Evolutionary conservation across 2,888 invertebrate species (phyloP).

Genomic region (Orgyia antiqua): DNA sequence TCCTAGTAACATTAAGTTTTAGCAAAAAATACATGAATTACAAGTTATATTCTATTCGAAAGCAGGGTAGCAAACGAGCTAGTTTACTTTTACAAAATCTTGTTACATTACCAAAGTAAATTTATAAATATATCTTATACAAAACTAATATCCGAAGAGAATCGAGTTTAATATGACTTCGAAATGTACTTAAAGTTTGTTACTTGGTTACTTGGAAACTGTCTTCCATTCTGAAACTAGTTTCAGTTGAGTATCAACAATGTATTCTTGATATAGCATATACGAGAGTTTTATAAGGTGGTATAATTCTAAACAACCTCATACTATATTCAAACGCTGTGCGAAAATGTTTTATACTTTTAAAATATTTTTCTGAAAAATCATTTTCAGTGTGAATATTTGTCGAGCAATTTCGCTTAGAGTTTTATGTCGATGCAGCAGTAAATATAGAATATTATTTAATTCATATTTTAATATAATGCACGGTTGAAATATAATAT

Average conservation of each 20-base stretch:
- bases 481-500: no score
- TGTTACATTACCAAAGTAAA: no score
- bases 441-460: not conserved
- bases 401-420: not conserved
- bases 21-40: no score
- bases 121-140: no score
- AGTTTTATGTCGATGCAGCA: not conserved
- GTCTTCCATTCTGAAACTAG: constrained; percentile 37
- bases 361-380: constrained; percentile 5
- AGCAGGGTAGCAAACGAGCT: no score
- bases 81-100: no score
- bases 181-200: constrained; percentile 36
- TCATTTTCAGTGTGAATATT: not conserved
- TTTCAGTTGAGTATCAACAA: constrained; percentile 27
- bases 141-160: constrained; percentile 27
- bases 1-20: no score
- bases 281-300: constrained; percentile 20
- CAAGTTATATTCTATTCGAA: no score
- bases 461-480: constrained; percentile 1
- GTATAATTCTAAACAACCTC: constrained; percentile 9
- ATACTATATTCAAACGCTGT: constrained; percentile 3
- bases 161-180: constrained; percentile 40
- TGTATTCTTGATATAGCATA: constrained; percentile 15
- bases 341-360: constrained; percentile 9
- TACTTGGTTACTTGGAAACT: constrained; percentile 33